phyloP scores from a whole-genome alignment of 2,888 invertebrate genomes.

The Acleris literana region DNA sequence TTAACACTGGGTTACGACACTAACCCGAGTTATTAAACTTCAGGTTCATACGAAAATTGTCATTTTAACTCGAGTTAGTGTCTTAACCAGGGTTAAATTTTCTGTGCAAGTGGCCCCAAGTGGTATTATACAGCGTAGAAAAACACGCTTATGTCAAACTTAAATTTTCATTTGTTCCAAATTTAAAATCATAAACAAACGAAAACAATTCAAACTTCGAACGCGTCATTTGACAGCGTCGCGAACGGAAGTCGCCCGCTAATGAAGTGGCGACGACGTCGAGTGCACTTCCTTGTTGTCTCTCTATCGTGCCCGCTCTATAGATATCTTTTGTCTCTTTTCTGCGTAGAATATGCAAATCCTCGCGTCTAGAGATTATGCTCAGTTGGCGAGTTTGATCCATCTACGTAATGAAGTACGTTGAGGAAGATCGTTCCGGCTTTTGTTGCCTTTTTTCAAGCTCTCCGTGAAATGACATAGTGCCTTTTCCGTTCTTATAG shows the following conservation, averaged over 20 bases:
- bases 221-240: conserved; percentile 50
- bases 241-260: conserved; percentile 56
- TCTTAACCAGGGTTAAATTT: too few relatives aligned
- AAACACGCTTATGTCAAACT: too few relatives aligned
- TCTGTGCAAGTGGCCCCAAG: too few relatives aligned
- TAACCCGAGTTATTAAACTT: too few relatives aligned
- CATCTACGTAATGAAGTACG: conserved; percentile 65
- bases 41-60: too few relatives aligned
- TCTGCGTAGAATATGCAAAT: conserved; percentile 49
- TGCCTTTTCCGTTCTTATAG: conserved; percentile 32
- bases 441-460: conserved; percentile 44
- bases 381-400: conserved; percentile 55
- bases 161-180: conserved; percentile 13
- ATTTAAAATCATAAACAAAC: conserved; percentile 34
- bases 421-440: conserved; percentile 48
- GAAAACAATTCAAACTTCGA: conserved; percentile 44
- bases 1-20: too few relatives aligned
- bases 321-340: conserved; percentile 44
- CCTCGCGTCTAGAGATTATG: conserved; percentile 50
- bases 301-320: conserved; percentile 37
- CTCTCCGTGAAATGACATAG: conserved; percentile 34
- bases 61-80: too few relatives aligned
- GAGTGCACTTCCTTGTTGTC: conserved; percentile 50
- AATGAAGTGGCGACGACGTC: conserved; percentile 64
- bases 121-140: too few relatives aligned